Evolutionary conservation across 92 coral and sea anemone genomes (phyloP), one percentile per base, ranked within the genome.

Genomic region (Porites divaricata): DNA sequence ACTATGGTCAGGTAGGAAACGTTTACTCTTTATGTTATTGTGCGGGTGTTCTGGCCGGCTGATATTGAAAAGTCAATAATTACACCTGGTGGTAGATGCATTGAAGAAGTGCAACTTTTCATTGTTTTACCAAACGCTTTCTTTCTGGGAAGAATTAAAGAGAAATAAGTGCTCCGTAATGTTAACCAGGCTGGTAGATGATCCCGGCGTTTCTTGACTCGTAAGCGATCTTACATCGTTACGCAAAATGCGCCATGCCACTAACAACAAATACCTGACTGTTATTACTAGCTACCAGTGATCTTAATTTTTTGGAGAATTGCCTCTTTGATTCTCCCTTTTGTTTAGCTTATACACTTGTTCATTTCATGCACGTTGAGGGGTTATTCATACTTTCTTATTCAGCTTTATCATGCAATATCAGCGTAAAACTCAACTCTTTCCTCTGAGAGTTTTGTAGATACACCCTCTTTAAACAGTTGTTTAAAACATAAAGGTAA

Each of bases 1-100:
- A 96, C 89, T 88, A 94, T 35, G 99, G 99, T 70, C 98, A 94
- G 99, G 99, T 96, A 77, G 70, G 93, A 20, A 26, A 62, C 41
- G 50, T 49, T 62, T 52, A 57, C n/a, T 66, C 75, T 80, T 80
- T 53, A 67, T 81, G 63, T 81, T 81, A 24, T 81, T 71, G 62
- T 81, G 63, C 86, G 70, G 86, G 86, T 81, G 78, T 71, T 48
- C 86, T 71, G 51, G 72, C 72, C 48, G 45, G 45, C 63, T 63
- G 68, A 70, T 66, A 13, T 71, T 72, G 45, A 81, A 81, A 81
- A 71, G 78, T 70, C 79, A 81, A 56, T 57, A 71, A 71, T 45
- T 56, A 48, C 48, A 14, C 41, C 57, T 6, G 71, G 71, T 58
- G 71, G 57, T 62, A 14, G 23, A 26, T 56, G 54, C 50, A 56